Base-by-base conservation (phyloP, 2,113 vertebrate genomes). In the Crotophaga sulcirostris region DNA sequence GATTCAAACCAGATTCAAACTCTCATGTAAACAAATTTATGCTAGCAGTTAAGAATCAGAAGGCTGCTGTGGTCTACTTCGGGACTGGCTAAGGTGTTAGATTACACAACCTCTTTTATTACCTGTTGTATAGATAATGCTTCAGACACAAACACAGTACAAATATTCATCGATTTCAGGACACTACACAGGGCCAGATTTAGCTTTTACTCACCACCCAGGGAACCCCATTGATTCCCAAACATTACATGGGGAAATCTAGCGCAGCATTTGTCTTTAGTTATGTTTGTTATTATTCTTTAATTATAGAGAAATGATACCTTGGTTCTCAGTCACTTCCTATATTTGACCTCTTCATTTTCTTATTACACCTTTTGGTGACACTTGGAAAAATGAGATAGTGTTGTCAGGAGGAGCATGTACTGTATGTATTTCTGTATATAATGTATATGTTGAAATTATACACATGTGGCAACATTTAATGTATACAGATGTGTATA, bases 401-500 rank as follows among this genome's bases (percentile, higher is more conserved):
- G 95, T 97, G 95, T 97, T 97, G 96, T 97, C 97, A 96, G 94
- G 93, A 97, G 92, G 93, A 97, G 94, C 95, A 82, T 95, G 92
- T 94, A 96, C 86, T 94, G 93, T 97, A 96, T 96, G 96, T 97
- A 96, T 97, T 96, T 95, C 90, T 97, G 97, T 97, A 97, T 96
- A 97, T 97, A 97, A 95, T 97, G 94, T 97, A 96, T 97, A 97
- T 97, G 97, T 97, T 95, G 94, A 91, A 97, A 96, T 96, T 96
- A 97, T 92, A 97, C 94, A 95, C 95, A 87, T 87, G 95, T 97
- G 97, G 95, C 87, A 94, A 84, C 96, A 95, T 96, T 96, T 95
- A 95, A 96, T 97, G 95, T 97, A 97, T 97, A 97, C 97, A 97
- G 87, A 96, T 94, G 94, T 97, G 96, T 97, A 97, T 97, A 97